Base-by-base conservation (phyloP, 2,113 vertebrate species). In the Morone saxatilis region DNA sequence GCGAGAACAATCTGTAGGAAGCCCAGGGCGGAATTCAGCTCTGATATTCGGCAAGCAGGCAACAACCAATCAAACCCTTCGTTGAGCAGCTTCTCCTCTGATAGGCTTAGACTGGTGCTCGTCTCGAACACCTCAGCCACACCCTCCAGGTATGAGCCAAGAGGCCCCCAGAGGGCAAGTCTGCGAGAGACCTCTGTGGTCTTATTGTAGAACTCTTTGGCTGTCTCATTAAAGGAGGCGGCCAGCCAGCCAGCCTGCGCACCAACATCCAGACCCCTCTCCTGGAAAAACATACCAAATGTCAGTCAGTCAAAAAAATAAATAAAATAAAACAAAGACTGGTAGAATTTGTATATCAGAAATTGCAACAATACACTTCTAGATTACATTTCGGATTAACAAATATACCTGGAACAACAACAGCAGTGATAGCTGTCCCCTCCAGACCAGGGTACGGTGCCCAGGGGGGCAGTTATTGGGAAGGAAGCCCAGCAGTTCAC, bases 51-150 rank as follows among this genome's bases (percentile, higher is more conserved):
- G 89, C 98, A 99, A 17, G 97, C 97, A 48, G 96, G 97, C 57
- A 99, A 94, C 90, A 99, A 85, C 96, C 99, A 97, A 73, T 95
- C 94, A 80, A 99, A 99, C 0, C 98, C 98, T 87, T 98, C 97
- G 56, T 96, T 97, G n/a, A 99, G 94, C 76, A 99, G 91, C 93
- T 96, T 97, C 70, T 99, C 98, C 83, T 99, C 97, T 6, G 98
- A 97, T 82, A 97, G 95, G 78, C 94, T 94, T 56, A 99, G 94
- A 81, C 83, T 91, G 79, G 83, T 41, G 91, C 98, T 98, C 5
- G 94, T 98, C 89, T 99, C 97, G 81, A 99, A 98, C 61, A 98
- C 97, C 93, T 99, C 98, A 7, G 97, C 95, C 78, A 97, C 96
- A 5, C 97, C 97, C 80, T 99, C 98, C 72, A 99, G 90, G 84